These are phyloP conservation scores for Drosophila incognita DNA, from an alignment of 2,888 invertebrate species.

Conservation along the genomic window DNA sequence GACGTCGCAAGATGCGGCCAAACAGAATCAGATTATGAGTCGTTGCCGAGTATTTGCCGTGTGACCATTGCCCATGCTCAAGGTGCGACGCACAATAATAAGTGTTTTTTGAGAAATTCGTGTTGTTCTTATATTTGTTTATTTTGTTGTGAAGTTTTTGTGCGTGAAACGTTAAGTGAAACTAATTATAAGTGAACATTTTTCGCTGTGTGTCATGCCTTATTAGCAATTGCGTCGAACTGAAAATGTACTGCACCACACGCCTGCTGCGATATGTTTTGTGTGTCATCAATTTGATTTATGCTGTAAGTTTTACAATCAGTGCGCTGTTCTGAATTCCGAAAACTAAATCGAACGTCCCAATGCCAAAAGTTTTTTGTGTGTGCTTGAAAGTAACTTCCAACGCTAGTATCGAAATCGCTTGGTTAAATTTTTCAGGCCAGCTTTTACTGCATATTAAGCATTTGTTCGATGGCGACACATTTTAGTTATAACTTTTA, in stretches of 20 bases:
- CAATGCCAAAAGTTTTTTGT: not conserved
- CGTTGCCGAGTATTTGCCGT: conserved; percentile 55
- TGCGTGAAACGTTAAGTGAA: conserved; percentile 16
- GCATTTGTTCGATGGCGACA: not conserved
- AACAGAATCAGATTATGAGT: conserved; percentile 74
- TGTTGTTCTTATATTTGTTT: conserved; percentile 1
- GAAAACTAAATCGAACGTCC: not conserved
- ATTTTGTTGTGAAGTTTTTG: conserved; percentile 5
- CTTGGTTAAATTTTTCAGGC: not conserved
- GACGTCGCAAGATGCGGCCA: conserved; percentile 53
- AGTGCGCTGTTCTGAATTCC: not conserved
- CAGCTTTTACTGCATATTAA: not conserved
- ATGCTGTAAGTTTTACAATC: conserved; percentile 65
- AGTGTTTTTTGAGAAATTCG: conserved; percentile 18
- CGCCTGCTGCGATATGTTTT: conserved; percentile 66
- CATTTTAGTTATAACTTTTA: not conserved
- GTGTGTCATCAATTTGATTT: conserved; percentile 68
- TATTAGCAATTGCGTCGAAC: conserved; percentile 17
- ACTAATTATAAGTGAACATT: conserved; percentile 30
- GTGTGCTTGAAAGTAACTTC: not conserved
- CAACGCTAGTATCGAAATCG: not conserved
- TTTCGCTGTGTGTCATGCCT: conserved; percentile 37
- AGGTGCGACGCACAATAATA: conserved; percentile 53
- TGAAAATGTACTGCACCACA: conserved; percentile 70
- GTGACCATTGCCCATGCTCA: conserved; percentile 66